Evolutionary conservation across 2,113 vertebrate genomes (phyloP).

Genomic region (Zapornia atra): DNA sequence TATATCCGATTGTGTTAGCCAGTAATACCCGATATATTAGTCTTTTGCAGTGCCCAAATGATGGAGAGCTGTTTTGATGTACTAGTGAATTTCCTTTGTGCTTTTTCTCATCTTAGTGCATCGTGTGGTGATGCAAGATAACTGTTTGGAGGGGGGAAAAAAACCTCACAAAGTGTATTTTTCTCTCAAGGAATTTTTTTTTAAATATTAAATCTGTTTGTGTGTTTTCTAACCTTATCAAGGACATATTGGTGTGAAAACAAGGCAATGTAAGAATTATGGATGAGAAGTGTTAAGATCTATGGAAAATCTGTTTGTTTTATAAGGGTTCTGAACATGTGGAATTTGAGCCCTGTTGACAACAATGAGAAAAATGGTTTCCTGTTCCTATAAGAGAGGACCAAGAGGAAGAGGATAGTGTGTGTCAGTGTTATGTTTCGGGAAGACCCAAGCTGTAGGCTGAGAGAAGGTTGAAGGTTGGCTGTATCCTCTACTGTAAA

Average conservation of each 20-base stretch:
- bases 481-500: neutral
- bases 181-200: neutral
- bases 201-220: neutral
- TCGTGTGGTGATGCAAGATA: neutral
- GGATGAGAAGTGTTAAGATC: neutral
- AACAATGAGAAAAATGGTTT: neutral
- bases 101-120: neutral
- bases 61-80: neutral
- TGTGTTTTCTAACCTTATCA: neutral
- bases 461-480: neutral
- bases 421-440: neutral
- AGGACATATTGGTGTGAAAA: neutral
- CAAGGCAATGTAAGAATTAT: neutral
- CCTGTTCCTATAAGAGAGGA: neutral
- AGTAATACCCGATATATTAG: neutral
- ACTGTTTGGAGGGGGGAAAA: accelerated
- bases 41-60: neutral
- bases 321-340: neutral
- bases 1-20: neutral
- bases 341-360: neutral
- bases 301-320: neutral
- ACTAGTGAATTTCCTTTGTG: neutral
- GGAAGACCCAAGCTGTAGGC: neutral
- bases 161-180: neutral
- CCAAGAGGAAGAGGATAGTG: neutral